Evolutionary conservation across 2,888 invertebrate genomes (phyloP).

Genomic region (Sisyra terminalis): DNA sequence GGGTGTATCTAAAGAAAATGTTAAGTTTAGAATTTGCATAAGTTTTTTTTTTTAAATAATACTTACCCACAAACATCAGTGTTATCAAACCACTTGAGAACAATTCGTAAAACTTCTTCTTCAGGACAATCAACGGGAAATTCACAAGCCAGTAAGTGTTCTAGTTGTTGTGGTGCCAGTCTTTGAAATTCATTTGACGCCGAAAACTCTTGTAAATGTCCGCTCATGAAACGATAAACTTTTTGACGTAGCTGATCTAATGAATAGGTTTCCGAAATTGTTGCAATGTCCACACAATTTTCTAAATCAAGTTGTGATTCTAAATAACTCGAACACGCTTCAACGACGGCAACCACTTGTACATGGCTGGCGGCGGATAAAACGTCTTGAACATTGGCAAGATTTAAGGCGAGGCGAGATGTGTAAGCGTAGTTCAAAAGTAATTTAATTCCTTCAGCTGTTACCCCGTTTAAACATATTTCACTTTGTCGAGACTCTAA

Average conservation of each 20-base stretch:
- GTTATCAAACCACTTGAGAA: constrained; percentile 40
- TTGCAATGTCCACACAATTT: constrained; percentile 54
- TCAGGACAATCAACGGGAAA: constrained; percentile 53
- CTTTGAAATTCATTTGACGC: constrained; percentile 40
- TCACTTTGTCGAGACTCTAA: constrained; percentile 45
- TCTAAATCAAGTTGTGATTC: constrained; percentile 49
- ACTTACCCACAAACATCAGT: constrained; percentile 20
- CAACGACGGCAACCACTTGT: constrained; percentile 42
- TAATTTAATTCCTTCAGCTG: constrained; percentile 43
- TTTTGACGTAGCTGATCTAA: constrained; percentile 37
- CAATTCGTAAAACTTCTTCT: constrained; percentile 36
- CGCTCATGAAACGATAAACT: constrained; percentile 48
- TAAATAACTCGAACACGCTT: constrained; percentile 46
- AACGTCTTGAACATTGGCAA: constrained; percentile 48
- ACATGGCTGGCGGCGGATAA: constrained; percentile 52
- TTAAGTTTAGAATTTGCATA: background rate
- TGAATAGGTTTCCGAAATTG: constrained; percentile 50
- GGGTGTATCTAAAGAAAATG: constrained; percentile 20
- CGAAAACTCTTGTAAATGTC: constrained; percentile 41
- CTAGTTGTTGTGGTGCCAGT: constrained; percentile 40
- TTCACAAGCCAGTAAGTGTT: constrained; percentile 42
- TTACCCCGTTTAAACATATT: constrained; percentile 46
- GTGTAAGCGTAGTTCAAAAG: constrained; percentile 55
- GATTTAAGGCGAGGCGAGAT: constrained; percentile 39
- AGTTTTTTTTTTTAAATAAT: constrained; percentile 2